Evolutionary conservation across 2,888 invertebrate genomes (phyloP).

Genomic region (Eucera pruinosa): DNA sequence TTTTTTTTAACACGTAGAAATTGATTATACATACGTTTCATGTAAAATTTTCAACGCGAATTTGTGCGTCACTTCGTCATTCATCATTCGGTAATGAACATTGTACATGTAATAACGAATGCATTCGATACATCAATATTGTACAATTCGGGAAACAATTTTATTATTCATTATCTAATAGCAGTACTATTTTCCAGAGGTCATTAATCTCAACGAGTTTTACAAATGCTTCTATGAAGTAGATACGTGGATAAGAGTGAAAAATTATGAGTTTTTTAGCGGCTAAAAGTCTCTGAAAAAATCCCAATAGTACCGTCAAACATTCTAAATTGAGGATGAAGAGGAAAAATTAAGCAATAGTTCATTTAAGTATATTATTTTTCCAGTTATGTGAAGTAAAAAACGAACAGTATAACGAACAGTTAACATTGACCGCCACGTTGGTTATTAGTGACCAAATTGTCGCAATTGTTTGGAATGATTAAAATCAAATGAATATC

Average conservation of each 20-base stretch:
- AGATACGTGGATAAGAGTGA: background rate
- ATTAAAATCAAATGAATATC: no score
- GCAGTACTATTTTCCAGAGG: background rate
- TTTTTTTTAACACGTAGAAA: background rate
- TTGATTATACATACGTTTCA: background rate
- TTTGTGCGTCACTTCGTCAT: slow-evolving; percentile 6
- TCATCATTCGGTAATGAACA: slow-evolving; percentile 9
- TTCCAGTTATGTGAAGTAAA: no score
- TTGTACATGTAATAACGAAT: background rate
- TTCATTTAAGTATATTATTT: no score
- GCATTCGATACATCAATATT: background rate
- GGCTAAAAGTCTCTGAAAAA: no score
- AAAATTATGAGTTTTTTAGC: no score
- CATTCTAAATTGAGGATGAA: no score
- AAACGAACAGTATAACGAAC: no score
- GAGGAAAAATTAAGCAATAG: no score
- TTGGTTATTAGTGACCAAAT: no score
- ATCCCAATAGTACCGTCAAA: no score
- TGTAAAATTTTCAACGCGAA: slow-evolving; percentile 10
- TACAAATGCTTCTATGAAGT: background rate
- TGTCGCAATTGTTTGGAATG: no score
- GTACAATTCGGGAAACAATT: background rate
- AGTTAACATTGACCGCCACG: no score
- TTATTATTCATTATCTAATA: background rate
- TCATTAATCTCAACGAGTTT: background rate